Base-by-base conservation (phyloP, 2,888 invertebrate species). In the Colletes collaris region DNA sequence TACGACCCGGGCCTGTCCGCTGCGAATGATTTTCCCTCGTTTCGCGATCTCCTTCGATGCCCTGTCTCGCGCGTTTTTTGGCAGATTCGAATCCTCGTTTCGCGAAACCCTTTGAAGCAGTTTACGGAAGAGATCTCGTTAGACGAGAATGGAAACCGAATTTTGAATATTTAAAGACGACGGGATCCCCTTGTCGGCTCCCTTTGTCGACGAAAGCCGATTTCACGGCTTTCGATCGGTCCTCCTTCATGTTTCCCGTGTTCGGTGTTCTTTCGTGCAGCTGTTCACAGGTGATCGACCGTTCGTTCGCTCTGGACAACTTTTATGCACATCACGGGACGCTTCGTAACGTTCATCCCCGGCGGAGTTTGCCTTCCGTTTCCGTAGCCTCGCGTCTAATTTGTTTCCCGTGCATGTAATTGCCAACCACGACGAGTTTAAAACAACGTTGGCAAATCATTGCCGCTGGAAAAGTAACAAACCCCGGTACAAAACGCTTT, bases 271-370 rank as follows among this genome's bases (percentile, higher is more conserved):
- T 46, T 11, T 10, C n/a, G 16, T 11, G 44, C 62, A 60, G 72
- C 44, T 53, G 70, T 71, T 71, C 75, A 44, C 56, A 63, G 72
- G 75, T 71, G 72, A 75, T 75, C 75, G 75, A 75, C 75, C 75
- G 75, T 71, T 71, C 56, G 56, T 71, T 75, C 63, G 63, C 75
- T 27, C 71, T 71, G 72, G 16, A 19, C 56, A 27, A 27, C 40
- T 44, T 44, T 75, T 49, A 71, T 75, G 55, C 73, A 35, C 56
- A 63, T 72, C 75, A 72, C 75, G 75, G 27, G 27, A 2, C 27
- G 27, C 27, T 27, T 27, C 2, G 27, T 27, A 27, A 27, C 16
- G 16, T 16, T 16, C 16, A 16, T 16, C 16, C 16, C 16, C 16
- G 16, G 16, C 16, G 16, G 16, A 16, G 16, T 16, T 16, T 16